Evolutionary conservation across 2,113 vertebrate species (phyloP), one percentile per base, ranked within the genome.

Genomic region (Eubucco bourcierii): DNA sequence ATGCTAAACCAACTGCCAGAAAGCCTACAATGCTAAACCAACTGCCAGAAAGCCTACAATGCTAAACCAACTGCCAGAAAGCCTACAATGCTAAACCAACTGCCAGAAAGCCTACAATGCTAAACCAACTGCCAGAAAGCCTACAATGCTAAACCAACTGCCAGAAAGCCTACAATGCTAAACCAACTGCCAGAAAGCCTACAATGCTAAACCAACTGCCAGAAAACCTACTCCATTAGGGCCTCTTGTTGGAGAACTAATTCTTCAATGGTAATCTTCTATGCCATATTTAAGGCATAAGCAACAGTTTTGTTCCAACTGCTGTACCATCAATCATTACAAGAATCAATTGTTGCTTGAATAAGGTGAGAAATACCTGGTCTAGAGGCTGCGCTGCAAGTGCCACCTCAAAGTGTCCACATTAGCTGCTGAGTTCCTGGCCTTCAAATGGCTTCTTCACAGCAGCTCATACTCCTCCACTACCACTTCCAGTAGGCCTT

Each of bases 361-460:
- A 8, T 58, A 68, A 29, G 28, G 41, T 33, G 39, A 86, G 31
- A 74, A 80, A 55, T 44, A 86, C 53, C 53, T 67, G 64, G 23
- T 29, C 23, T 2, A 41, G 37, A 1, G 0, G 25, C 28, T 58
- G 44, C 15, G 1, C 31, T 6, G 37, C 47, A 84, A 33, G 25
- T 61, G 44, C 44, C 12, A 12, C 15, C 10, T 68, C 50, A 19
- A 39, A 82, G 31, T 0, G 0, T 31, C 50, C 75, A 4, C 1
- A 0, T 8, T 2, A 3, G 28, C 67, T 39, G 55, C 12, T 0
- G 9, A 5, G 56, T 9, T 31, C 5, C 18, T 3, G 0, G 12
- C 1, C 0, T 7, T 84, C 65, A 34, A 31, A 33, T 2, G 0
- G 9, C 50, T n/a, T 33, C 41, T 1, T 5, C 34, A 11, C 10